Evolutionary conservation across 1,140 invertebrate species (phyloP).

Genomic region (Oncopodura yosiiana): DNA sequence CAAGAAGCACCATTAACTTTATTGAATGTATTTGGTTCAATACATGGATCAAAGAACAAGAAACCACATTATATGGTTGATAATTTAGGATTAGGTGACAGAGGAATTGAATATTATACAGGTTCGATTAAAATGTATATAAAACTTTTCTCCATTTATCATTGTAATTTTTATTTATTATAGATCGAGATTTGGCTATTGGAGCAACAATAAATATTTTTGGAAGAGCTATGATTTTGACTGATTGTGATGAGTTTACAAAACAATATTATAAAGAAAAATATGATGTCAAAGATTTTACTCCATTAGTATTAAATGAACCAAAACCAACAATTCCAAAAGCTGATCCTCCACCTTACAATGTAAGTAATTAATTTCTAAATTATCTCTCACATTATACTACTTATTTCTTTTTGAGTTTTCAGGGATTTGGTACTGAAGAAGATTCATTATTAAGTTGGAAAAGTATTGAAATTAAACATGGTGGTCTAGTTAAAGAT

Average conservation of each 20-base stretch:
- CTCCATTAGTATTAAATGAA: slow-evolving; percentile 36
- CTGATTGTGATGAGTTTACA: slow-evolving; percentile 76
- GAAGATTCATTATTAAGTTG: slow-evolving; percentile 32
- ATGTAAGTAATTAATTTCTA: background rate
- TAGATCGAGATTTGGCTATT: slow-evolving; percentile 63
- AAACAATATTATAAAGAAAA: slow-evolving; percentile 71
- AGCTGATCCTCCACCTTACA: slow-evolving; percentile 17
- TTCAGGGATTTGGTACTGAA: slow-evolving; percentile 33
- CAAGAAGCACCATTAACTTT: slow-evolving; percentile 30
- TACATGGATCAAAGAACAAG: slow-evolving; percentile 26
- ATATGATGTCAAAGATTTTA: slow-evolving; percentile 48
- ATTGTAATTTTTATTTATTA: background rate
- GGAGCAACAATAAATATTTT: slow-evolving; percentile 68
- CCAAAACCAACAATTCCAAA: slow-evolving; percentile 15
- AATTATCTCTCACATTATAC: background rate
- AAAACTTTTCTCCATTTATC: no score
- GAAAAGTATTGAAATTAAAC: slow-evolving; percentile 33
- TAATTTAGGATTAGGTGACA: slow-evolving; percentile 25
- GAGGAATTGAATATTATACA: slow-evolving; percentile 27
- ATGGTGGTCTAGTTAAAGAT: slow-evolving; percentile 23
- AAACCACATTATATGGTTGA: slow-evolving; percentile 32
- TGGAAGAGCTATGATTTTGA: slow-evolving; percentile 66
- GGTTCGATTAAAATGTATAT: no score
- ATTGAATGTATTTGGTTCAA: slow-evolving; percentile 34
- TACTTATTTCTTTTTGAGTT: slow-evolving; percentile 10